Evolutionary conservation across 2,113 vertebrate genomes (phyloP).

Genomic region (Leptosomus discolor): DNA sequence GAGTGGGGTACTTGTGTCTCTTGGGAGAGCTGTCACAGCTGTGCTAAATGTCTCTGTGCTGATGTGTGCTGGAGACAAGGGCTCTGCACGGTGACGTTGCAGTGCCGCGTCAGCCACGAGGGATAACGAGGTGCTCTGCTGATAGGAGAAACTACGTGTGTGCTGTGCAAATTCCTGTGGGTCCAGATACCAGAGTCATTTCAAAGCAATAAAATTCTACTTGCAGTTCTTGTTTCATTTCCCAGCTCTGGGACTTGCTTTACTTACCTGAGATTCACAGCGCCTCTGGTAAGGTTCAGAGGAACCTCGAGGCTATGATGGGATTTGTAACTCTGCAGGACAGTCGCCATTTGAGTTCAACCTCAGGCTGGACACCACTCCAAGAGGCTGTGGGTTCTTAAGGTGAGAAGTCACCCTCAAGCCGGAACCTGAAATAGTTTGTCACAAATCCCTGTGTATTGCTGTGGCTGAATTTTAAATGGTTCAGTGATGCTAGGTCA

Average conservation of each 20-base stretch:
- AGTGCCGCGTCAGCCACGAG: background rate
- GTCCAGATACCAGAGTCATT: background rate
- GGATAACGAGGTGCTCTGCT: background rate
- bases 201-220: background rate
- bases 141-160: background rate
- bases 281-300: background rate
- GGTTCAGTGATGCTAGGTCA: background rate
- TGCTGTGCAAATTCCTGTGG: background rate
- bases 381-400: background rate
- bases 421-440: background rate
- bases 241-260: background rate
- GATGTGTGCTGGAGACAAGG: background rate
- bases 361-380: background rate
- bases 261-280: background rate
- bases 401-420: background rate
- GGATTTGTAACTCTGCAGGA: background rate
- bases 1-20: background rate
- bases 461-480: background rate
- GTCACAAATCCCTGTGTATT: background rate
- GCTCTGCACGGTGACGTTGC: background rate
- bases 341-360: background rate
- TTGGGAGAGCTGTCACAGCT: background rate
- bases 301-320: background rate
- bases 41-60: background rate
- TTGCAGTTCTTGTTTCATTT: constrained; percentile 12